phyloP scores from a whole-genome alignment of 1,140 invertebrate genomes.

The Samia ricini region DNA sequence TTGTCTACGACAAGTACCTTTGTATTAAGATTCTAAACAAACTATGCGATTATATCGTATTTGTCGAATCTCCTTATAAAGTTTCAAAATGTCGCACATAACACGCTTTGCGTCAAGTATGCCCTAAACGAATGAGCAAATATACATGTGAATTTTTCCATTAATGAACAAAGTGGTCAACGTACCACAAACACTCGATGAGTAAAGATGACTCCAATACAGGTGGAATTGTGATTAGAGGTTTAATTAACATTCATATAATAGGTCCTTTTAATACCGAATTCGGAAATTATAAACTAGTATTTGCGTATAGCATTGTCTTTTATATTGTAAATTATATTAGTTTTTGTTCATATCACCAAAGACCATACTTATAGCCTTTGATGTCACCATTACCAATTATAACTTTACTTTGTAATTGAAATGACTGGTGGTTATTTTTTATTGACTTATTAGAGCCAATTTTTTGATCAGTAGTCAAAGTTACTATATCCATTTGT shows the following conservation, averaged over 20 bases:
- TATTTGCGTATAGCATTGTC: not conserved
- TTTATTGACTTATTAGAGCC: too few relatives aligned
- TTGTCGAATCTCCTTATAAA: not conserved
- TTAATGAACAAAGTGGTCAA: constrained; percentile 8
- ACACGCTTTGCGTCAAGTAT: constrained; percentile 7
- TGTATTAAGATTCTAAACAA: not conserved
- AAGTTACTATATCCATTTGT: too few relatives aligned
- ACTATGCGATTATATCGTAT: not conserved
- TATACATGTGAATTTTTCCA: constrained; percentile 8
- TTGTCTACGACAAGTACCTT: not conserved
- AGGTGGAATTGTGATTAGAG: not conserved
- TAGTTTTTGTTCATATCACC: too few relatives aligned
- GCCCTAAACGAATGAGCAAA: constrained; percentile 3
- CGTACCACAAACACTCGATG: not conserved
- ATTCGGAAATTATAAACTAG: not conserved
- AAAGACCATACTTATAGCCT: too few relatives aligned
- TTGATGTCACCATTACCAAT: too few relatives aligned
- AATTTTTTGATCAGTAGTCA: too few relatives aligned
- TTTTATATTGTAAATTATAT: not conserved
- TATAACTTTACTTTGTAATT: too few relatives aligned
- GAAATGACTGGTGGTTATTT: too few relatives aligned
- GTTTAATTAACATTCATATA: constrained; percentile 2
- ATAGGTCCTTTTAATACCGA: not conserved
- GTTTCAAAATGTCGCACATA: not conserved
- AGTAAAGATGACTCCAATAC: not conserved